Conservation (phyloP, 2,113 vertebrate species). For the Aptenodytes forsteri region DNA sequence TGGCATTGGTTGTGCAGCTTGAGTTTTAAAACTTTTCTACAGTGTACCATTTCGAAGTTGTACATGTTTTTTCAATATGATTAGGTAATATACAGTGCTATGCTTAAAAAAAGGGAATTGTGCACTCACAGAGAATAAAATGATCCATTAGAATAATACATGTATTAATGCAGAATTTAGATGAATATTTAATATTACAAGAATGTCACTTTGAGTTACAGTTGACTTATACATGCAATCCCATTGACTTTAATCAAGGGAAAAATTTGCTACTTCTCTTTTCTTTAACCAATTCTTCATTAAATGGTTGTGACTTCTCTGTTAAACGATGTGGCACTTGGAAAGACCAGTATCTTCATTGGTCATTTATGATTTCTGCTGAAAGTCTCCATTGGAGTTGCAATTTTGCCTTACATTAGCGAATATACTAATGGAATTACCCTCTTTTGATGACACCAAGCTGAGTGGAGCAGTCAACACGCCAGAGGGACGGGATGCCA, state of each 20-base stretch:
- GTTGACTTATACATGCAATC: not conserved
- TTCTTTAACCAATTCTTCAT: not conserved
- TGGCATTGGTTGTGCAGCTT: not conserved
- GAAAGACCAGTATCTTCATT: not conserved
- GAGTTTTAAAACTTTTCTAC: not conserved
- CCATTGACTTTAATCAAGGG: not conserved
- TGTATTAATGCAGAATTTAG: not conserved
- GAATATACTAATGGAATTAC: not conserved
- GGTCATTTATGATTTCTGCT: not conserved
- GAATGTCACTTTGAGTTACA: not conserved
- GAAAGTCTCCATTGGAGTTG: not conserved
- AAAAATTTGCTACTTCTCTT: not conserved
- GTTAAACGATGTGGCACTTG: not conserved
- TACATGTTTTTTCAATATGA: not conserved
- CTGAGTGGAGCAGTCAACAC: too few species aligned
- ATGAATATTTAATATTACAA: not conserved
- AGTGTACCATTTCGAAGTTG: not conserved
- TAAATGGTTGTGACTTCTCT: not conserved
- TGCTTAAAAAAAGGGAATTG: not conserved
- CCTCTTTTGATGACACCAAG: not conserved
- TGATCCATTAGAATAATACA: not conserved
- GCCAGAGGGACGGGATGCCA: too few species aligned
- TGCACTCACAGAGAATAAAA: not conserved
- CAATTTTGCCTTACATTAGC: not conserved
- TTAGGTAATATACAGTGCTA: not conserved